Evolutionary conservation across 2,113 vertebrate species (phyloP), one percentile per base, ranked within the genome.

Genomic region (Nycticebus coucang): DNA sequence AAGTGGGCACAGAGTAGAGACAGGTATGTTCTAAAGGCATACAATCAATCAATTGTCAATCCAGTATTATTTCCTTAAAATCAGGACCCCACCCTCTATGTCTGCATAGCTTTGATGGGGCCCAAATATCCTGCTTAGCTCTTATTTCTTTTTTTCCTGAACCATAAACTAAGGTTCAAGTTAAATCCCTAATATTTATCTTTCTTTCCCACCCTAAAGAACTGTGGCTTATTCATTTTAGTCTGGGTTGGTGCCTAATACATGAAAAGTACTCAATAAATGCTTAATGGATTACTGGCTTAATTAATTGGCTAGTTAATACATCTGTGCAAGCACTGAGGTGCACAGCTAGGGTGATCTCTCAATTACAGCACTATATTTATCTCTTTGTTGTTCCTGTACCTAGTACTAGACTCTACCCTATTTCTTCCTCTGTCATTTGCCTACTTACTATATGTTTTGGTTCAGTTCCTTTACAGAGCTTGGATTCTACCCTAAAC

Each of bases 221-320:
- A 83, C 11, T 60, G 17, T 80, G 19, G 45, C 71, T 96, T 87
- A 85, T 64, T 92, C 19, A 28, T 57, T 95, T 92, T 77, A 86
- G 64, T 64, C 30, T 53, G 10, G 9, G 4, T 92, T 89, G 86
- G 35, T 93, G 92, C 21, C 26, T 74, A 26, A 71, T 68, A 74
- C 57, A 72, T 15, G 7, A 83, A 72, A 71, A 35, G 55, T 53
- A 89, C 24, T 87, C 26, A 37, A 87, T 77, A 87, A 87, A 81
- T 69, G 18, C 53, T 77, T 62, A 86, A 75, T 69, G 57, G 66
- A 69, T 74, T 93, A 45, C 22, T 95, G 64, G 26, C 28, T 78
- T 7, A 59, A 59, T 66, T 66, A 79, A 19, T 75, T 53, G 35
- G 80, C 57, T 37, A 80, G 64, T 92, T 84, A 85, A 60, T 53